Evolutionary conservation across 2,797 vertebrate species (phyloP).

Genomic region (Erithacus rubecula): DNA sequence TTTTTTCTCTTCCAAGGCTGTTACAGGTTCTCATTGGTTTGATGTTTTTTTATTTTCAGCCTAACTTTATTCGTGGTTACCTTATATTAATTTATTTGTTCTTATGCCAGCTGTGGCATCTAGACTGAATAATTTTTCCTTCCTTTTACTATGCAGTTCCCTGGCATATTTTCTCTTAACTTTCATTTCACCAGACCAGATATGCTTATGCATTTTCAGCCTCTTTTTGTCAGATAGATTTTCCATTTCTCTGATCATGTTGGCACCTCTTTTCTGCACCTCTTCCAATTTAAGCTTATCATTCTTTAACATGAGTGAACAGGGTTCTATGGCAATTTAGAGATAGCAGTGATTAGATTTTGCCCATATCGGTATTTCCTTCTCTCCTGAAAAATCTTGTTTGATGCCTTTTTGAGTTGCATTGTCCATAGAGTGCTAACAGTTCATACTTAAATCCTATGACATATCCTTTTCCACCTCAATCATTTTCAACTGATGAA

Average conservation of each 20-base stretch:
- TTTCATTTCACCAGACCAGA: neutral
- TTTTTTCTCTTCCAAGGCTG: neutral
- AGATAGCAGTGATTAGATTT: conserved; percentile 15
- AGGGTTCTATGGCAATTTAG: neutral
- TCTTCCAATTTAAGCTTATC: conserved; percentile 42
- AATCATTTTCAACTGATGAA: neutral
- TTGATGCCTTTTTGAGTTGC: neutral
- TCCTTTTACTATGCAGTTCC: neutral
- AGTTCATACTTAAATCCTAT: neutral
- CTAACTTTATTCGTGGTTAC: neutral
- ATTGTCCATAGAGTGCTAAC: neutral
- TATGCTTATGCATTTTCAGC: conserved; percentile 8
- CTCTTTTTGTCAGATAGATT: conserved; percentile 32
- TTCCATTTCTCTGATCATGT: conserved; percentile 33
- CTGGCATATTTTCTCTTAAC: neutral
- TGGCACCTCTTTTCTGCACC: conserved; percentile 24
- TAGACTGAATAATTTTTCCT: neutral
- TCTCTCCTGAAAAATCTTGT: neutral
- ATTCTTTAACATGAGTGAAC: conserved; percentile 13
- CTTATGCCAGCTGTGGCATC: neutral
- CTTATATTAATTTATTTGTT: neutral
- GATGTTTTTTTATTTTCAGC: neutral
- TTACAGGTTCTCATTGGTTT: neutral
- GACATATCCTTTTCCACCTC: neutral
- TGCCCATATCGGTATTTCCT: neutral